These are phyloP conservation scores for Zaprionus obscuricornis DNA, from an alignment of 2,888 invertebrate species.

Conservation along the genomic window DNA sequence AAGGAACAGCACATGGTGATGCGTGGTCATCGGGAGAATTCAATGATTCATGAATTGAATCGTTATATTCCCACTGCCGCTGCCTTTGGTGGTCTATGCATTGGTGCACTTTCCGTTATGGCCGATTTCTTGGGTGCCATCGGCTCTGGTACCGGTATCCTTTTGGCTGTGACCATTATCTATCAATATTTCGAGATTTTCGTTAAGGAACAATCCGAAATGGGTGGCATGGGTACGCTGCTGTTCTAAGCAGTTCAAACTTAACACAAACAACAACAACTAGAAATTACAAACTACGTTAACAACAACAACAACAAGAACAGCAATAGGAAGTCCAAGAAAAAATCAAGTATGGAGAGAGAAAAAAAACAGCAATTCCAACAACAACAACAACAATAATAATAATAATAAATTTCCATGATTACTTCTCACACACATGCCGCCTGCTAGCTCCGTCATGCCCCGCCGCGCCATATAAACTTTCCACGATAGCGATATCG, in stretches of 20 bases:
- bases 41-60: constrained; percentile 99
- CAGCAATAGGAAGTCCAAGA: no score
- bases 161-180: constrained; percentile 99
- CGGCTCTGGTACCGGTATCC: constrained; percentile 98
- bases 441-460: constrained; percentile 46
- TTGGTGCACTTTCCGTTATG: constrained; percentile 98
- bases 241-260: constrained; percentile 90
- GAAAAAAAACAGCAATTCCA: no score
- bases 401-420: constrained; percentile 31
- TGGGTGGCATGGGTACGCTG: constrained; percentile 99
- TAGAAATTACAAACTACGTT: no score
- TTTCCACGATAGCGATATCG: constrained; percentile 17
- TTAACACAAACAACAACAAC: constrained; percentile 14
- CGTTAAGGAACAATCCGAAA: constrained; percentile 99
- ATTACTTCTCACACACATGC: constrained; percentile 57
- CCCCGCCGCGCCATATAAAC: constrained; percentile 25
- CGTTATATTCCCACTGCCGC: constrained; percentile 99
- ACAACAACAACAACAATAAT: constrained; percentile 20
- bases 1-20: constrained; percentile 99
- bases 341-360: no score
- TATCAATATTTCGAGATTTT: constrained; percentile 99
- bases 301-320: constrained; percentile 19
- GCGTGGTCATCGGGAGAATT: constrained; percentile 99
- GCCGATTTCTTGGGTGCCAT: constrained; percentile 99
- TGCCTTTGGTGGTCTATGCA: constrained; percentile 99